Evolutionary conservation across 2,797 vertebrate species (phyloP), one percentile per base, ranked within the genome.

Genomic region (Rhinoraja longicauda): DNA sequence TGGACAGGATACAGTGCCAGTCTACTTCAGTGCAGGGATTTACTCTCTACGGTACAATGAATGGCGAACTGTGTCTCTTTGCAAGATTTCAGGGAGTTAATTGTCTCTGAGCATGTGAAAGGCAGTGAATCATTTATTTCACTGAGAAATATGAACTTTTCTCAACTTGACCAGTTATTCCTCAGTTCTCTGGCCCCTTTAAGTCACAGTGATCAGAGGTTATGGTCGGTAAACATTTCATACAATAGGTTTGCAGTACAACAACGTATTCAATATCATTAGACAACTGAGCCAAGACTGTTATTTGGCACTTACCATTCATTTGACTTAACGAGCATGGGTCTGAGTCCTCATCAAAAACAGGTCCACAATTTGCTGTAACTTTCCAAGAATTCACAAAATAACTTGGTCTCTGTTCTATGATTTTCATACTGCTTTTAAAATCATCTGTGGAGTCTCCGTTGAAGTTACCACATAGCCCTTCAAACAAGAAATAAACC

Each of bases 381-480:
- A 88, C 93, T 59, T 90, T 92, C 93, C 93, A 93, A 26, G 93
- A 93, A 73, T 76, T 72, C 36, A 62, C 93, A 76, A 93, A 93
- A 88, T 57, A 12, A 76, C 15, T 24, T 21, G 84, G 53, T 32
- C 32, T 93, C 26, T 4, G 32, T 76, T 93, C 93, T 88, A 24
- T 72, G 39, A 93, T 76, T 36, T 73, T 39, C 78, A 76, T 76
- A 67, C 78, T 84, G 1, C 78, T 93, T 12, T 45, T 84, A 70
- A 86, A 88, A 67, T 93, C 93, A 90, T 93, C 93, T n/a, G 79
- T 88, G 1, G 72, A 59, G 53, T 84, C 84, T 39, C 84, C 84
- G 88, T 93, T 93, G 84, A 84, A 93, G 39, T 93, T 88, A 36
- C 93, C 84, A 32, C 93, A 93, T 1, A 93, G 93, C 29, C 93